Evolutionary conservation across 1,140 invertebrate species (phyloP).

Genomic region (Lordiphosa stackelbergi): DNA sequence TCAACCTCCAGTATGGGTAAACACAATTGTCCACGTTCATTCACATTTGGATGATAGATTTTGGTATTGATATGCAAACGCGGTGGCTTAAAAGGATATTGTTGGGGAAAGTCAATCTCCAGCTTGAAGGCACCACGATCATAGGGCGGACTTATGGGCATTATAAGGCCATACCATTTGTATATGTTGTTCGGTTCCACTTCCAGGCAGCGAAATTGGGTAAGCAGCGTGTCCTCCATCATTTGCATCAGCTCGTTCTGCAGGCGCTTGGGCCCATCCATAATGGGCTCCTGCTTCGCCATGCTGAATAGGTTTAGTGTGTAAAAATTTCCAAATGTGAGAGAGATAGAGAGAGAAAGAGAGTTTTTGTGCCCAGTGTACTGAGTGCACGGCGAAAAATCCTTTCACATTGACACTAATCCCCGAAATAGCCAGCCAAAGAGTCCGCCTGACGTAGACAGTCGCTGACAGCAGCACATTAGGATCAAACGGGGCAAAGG

Average conservation of each 20-base stretch:
- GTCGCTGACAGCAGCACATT: constrained; percentile 70
- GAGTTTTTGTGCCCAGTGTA: constrained; percentile 22
- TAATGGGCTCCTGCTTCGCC: constrained; percentile 65
- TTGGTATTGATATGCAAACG: constrained; percentile 99
- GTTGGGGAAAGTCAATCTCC: constrained; percentile 97
- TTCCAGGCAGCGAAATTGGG: constrained; percentile 90
- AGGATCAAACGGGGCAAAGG: constrained; percentile 42
- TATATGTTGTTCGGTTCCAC: constrained; percentile 94
- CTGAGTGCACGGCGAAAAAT: constrained; percentile 37
- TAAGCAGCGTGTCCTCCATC: constrained; percentile 87
- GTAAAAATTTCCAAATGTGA: neutral
- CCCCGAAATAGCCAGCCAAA: constrained; percentile 60
- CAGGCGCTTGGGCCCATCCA: constrained; percentile 83
- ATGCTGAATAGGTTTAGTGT: constrained; percentile 15
- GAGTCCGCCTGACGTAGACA: constrained; percentile 53
- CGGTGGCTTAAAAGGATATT: constrained; percentile 99
- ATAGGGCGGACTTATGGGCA: constrained; percentile 96
- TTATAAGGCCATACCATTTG: constrained; percentile 94
- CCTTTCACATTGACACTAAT: constrained; percentile 75
- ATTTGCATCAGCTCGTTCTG: constrained; percentile 91
- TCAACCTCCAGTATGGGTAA: constrained; percentile 97
- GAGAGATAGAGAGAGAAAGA: neutral
- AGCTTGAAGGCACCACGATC: constrained; percentile 99
- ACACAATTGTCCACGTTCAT: constrained; percentile 99
- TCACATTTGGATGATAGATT: constrained; percentile 99